Percentiles rank a stretch among this genome's conserved stretches.
These are phyloP conservation scores for Chlorocebus sabaeus DNA, from an alignment of 2,113 vertebrate genomes.

Conservation along the genomic window DNA sequence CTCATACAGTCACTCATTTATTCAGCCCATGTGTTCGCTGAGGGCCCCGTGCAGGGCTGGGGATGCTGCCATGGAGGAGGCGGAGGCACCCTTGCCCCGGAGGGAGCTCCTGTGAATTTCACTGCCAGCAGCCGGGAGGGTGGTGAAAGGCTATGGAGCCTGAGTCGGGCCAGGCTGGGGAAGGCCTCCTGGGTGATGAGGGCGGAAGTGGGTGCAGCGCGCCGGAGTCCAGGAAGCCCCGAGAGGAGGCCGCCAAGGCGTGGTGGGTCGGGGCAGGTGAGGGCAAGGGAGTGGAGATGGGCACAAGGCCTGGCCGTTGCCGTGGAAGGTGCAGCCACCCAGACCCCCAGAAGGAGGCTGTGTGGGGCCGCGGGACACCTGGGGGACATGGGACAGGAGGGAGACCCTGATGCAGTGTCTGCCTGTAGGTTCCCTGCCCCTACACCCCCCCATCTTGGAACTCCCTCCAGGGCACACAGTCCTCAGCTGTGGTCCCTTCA, in stretches of 20 bases:
- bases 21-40: fast-evolving
- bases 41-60: background rate
- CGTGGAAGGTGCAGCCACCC: background rate
- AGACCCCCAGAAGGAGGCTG: background rate
- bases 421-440: fast-evolving
- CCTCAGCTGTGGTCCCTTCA: too few species aligned
- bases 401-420: background rate
- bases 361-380: background rate
- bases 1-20: fast-evolving
- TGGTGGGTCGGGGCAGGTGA: background rate
- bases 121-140: too few species aligned
- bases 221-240: background rate
- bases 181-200: background rate
- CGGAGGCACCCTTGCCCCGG: background rate
- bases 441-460: fast-evolving
- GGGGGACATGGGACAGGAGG: background rate
- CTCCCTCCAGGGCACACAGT: background rate
- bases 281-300: background rate
- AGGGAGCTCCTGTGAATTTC: fast-evolving
- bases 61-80: fast-evolving
- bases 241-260: background rate
- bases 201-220: background rate
- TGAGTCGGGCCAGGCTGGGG: background rate
- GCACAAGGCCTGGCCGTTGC: background rate
- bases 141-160: background rate